phyloP scores from a whole-genome alignment of 2,888 invertebrate species.

The Pseudoips prasinana region DNA sequence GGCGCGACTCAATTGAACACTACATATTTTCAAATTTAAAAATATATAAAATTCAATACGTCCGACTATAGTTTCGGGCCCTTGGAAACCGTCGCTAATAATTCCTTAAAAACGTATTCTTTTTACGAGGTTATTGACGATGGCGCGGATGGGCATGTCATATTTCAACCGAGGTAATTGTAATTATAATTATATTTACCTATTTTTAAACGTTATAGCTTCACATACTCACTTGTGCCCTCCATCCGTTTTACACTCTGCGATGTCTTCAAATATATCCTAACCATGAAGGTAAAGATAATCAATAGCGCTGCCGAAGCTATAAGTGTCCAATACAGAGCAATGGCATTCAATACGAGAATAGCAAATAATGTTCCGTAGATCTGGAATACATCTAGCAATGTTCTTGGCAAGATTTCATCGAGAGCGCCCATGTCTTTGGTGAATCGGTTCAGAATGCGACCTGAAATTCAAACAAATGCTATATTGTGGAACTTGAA shows the following conservation, averaged over 20 bases:
- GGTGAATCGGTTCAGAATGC: constrained; percentile 90
- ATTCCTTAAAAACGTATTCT: too few relatives aligned
- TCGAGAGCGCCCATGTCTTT: constrained; percentile 93
- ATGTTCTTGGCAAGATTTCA: constrained; percentile 86
- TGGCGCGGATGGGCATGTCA: too few relatives aligned
- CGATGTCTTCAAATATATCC: constrained; percentile 85
- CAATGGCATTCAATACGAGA: constrained; percentile 83
- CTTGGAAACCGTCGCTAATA: too few relatives aligned
- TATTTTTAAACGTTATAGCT: too few relatives aligned
- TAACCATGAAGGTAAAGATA: constrained; percentile 82
- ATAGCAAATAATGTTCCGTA: constrained; percentile 77
- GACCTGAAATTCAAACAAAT: constrained; percentile 74
- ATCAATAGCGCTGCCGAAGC: constrained; percentile 81
- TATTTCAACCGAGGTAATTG: too few relatives aligned
- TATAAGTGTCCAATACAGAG: constrained; percentile 82
- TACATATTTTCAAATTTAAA: too few relatives aligned
- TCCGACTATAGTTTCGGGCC: too few relatives aligned
- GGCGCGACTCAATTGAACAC: too few relatives aligned
- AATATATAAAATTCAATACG: too few relatives aligned
- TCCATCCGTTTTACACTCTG: constrained; percentile 85
- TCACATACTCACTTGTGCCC: constrained; percentile 80
- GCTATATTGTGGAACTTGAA: not conserved
- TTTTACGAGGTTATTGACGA: too few relatives aligned
- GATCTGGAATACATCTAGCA: constrained; percentile 85
- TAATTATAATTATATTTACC: too few relatives aligned